Conservation (phyloP, 2,797 vertebrate species). For the Hylomyscus alleni region DNA sequence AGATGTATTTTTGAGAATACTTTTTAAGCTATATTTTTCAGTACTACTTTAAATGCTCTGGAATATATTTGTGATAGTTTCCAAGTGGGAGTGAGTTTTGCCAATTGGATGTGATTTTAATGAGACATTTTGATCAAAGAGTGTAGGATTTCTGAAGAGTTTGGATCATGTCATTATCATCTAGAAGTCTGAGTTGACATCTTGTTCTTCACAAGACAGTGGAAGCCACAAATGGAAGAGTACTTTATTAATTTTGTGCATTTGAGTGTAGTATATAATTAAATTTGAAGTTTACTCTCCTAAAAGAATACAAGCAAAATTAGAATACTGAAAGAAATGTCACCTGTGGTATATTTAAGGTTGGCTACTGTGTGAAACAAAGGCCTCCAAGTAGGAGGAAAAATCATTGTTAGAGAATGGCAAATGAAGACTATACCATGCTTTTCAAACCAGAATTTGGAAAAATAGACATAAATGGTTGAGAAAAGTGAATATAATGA, state of each 20-base stretch:
- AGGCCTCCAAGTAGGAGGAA: background rate
- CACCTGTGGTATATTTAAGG: background rate
- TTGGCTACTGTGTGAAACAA: background rate
- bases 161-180: background rate
- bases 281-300: background rate
- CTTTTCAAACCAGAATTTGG: constrained; percentile 22
- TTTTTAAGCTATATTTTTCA: background rate
- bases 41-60: background rate
- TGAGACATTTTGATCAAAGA: background rate
- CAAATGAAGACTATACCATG: background rate
- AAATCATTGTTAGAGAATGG: background rate
- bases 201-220: background rate
- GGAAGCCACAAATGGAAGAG: background rate
- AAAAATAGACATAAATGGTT: background rate
- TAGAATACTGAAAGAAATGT: background rate
- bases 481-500: background rate
- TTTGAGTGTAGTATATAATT: background rate
- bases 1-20: background rate
- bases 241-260: background rate
- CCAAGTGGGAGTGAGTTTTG: background rate
- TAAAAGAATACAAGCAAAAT: background rate
- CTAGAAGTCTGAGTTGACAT: background rate
- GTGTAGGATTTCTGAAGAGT: background rate
- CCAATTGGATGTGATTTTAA: background rate
- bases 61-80: background rate